These are phyloP conservation scores for Speoplatyrhinus poulsoni DNA, from an alignment of 2,113 vertebrate species.

Conservation along the genomic window DNA sequence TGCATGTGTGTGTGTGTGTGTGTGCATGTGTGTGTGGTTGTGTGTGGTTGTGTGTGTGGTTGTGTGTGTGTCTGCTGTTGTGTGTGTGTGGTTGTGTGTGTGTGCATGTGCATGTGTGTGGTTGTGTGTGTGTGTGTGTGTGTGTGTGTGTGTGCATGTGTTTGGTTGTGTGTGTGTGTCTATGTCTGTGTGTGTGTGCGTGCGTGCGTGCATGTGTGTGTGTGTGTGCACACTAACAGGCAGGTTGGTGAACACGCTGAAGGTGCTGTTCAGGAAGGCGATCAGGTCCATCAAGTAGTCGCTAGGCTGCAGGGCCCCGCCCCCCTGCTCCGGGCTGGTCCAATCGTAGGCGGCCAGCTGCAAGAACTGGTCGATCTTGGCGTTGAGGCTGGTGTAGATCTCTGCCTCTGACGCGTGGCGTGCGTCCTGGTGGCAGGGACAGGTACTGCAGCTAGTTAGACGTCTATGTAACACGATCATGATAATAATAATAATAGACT, in stretches of 20 bases:
- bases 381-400: conserved; percentile 96
- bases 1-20: too few relatives aligned
- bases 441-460: neutral
- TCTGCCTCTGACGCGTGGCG: conserved; percentile 96
- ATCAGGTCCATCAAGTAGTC: conserved; percentile 94
- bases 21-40: neutral
- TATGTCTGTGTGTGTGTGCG: neutral
- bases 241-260: conserved; percentile 94
- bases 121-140: conserved; percentile 2
- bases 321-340: conserved; percentile 76
- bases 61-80: conserved; percentile 8
- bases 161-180: neutral
- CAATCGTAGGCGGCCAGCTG: conserved; percentile 97
- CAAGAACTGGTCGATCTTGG: conserved; percentile 98
- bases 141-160: conserved; percentile 1
- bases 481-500: too few relatives aligned
- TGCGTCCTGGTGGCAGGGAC: conserved; percentile 77
- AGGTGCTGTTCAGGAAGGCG: conserved; percentile 93
- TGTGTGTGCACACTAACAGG: conserved; percentile 81
- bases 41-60: conserved; percentile 6
- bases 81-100: neutral
- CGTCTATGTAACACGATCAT: too few relatives aligned
- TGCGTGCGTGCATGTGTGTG: conserved; percentile 15
- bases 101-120: conserved; percentile 5
- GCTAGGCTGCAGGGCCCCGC: conserved; percentile 74